These are phyloP conservation scores for Nasonia giraulti DNA, from an alignment of 1,140 invertebrate genomes.

Conservation along the genomic window DNA sequence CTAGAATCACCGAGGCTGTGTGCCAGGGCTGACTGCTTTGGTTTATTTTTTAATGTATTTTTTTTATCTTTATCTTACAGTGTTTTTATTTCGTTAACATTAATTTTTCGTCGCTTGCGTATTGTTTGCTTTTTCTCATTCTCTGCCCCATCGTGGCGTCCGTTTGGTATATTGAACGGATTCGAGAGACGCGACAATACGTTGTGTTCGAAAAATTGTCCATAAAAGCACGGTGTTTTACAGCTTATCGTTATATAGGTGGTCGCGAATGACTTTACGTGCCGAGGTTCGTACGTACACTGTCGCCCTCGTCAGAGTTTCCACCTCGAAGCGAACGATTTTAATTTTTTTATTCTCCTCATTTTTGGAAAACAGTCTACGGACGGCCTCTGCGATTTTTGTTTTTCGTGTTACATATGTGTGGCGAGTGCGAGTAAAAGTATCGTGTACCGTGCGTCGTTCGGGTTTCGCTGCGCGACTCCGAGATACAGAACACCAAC, in stretches of 20 bases:
- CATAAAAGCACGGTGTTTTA: not conserved
- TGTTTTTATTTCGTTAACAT: not conserved
- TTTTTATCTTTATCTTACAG: conserved; percentile 23
- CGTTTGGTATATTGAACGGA: not conserved
- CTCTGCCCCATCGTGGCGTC: not conserved
- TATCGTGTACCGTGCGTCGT: too few relatives aligned
- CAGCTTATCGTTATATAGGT: not conserved
- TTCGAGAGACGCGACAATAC: not conserved
- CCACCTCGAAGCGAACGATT: too few relatives aligned
- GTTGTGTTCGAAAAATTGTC: not conserved
- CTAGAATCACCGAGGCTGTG: conserved; percentile 68
- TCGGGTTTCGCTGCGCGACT: conserved; percentile 6
- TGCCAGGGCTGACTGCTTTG: conserved; percentile 51
- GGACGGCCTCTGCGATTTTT: not conserved
- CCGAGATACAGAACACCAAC: conserved; percentile 63
- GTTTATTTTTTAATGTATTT: conserved; percentile 52
- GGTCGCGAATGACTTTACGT: not conserved
- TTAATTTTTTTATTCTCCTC: not conserved
- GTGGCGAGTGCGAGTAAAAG: not conserved
- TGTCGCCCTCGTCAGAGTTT: too few relatives aligned
- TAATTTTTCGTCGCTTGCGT: conserved; percentile 1
- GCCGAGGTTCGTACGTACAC: not conserved
- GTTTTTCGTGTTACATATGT: not conserved
- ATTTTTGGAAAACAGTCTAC: conserved; percentile 11
- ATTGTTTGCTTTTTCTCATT: not conserved